Conservation (phyloP, 2,113 vertebrate genomes). For the Trematomus loennbergii region DNA sequence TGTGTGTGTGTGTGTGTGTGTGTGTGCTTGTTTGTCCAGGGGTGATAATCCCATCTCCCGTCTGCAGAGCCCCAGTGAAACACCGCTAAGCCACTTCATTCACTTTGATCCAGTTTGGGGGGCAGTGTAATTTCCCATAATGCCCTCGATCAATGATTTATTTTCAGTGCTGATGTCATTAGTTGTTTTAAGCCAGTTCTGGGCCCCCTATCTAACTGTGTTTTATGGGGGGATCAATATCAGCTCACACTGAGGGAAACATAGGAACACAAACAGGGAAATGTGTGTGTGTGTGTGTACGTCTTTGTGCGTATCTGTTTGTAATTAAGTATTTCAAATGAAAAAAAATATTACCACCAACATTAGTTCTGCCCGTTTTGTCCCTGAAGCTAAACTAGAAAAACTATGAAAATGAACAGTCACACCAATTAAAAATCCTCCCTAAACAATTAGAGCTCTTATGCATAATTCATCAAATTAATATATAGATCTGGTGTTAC, state of each 20-base stretch:
- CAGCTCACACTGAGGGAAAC: slow-evolving; percentile 73
- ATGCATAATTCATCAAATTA: slow-evolving; percentile 67
- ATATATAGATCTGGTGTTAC: slow-evolving; percentile 56
- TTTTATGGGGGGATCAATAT: slow-evolving; percentile 87
- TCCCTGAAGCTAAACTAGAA: slow-evolving; percentile 29
- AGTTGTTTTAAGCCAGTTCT: slow-evolving; percentile 87
- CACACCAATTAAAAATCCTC: slow-evolving; percentile 53
- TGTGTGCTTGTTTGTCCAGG: slow-evolving; percentile 51
- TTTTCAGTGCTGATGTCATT: slow-evolving; percentile 94
- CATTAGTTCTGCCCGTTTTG: neutral
- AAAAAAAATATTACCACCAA: no score
- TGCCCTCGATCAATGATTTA: slow-evolving; percentile 92
- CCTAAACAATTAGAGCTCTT: slow-evolving; percentile 51
- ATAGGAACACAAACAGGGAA: slow-evolving; percentile 21
- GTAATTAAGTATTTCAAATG: neutral
- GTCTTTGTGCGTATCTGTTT: slow-evolving; percentile 20
- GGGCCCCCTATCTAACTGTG: slow-evolving; percentile 75
- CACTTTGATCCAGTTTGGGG: slow-evolving; percentile 90
- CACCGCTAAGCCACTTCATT: slow-evolving; percentile 85
- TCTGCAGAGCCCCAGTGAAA: slow-evolving; percentile 78
- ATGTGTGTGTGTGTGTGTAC: slow-evolving; percentile 21
- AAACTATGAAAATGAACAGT: slow-evolving; percentile 60
- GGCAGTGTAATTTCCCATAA: slow-evolving; percentile 89
- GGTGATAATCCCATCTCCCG: slow-evolving; percentile 84
- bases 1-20: slow-evolving; percentile 1